A percentile compares a stretch with the other conserved stretches of the same genome.
These are phyloP conservation scores for Circaetus gallicus DNA, from an alignment of 2,113 vertebrate species.

Conservation along the genomic window DNA sequence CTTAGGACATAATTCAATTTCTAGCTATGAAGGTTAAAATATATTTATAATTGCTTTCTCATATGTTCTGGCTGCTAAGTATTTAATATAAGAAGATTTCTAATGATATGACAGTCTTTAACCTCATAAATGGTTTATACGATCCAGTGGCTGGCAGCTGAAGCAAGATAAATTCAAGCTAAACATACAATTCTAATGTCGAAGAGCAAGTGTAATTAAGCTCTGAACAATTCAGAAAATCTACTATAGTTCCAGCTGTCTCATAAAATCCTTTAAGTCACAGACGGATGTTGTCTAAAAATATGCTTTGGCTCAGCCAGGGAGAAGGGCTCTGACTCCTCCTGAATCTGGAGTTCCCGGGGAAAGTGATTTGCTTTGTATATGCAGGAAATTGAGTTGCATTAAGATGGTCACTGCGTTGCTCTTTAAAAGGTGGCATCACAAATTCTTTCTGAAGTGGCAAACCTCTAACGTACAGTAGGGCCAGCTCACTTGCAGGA, in stretches of 20 bases:
- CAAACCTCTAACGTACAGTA: neutral
- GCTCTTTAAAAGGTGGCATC: neutral
- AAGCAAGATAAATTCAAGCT: neutral
- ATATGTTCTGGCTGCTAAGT: neutral
- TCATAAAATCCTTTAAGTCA: neutral
- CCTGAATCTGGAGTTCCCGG: neutral
- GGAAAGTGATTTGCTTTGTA: neutral
- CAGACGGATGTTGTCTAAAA: neutral
- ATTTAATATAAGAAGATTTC: neutral
- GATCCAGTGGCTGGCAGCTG: neutral
- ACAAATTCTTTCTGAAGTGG: neutral
- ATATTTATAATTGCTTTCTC: neutral
- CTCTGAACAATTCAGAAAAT: neutral
- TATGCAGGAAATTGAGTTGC: rapidly evolving
- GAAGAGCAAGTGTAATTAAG: neutral
- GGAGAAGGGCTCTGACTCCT: neutral
- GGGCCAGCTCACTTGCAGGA: neutral
- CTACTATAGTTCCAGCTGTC: neutral
- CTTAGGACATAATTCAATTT: neutral
- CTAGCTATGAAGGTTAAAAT: neutral
- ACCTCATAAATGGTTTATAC: neutral
- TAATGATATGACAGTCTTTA: neutral
- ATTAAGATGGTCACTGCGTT: neutral
- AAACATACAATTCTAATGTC: neutral
- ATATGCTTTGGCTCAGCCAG: neutral